Base-by-base conservation (phyloP, 2,797 vertebrate genomes). In the Melopsittacus undulatus region DNA sequence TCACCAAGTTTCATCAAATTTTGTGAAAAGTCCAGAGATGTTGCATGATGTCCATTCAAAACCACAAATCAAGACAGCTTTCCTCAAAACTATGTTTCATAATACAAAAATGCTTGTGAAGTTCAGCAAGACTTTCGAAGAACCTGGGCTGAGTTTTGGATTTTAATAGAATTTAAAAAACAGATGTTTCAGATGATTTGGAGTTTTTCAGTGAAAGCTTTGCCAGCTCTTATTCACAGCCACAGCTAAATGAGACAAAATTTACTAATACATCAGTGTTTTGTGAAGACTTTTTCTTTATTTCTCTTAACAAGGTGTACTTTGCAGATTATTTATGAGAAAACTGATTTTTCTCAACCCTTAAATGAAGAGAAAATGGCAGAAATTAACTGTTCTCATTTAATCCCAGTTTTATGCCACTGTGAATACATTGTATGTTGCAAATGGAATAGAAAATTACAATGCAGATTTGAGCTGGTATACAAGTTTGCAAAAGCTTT, bases 121-220 rank as follows among this genome's bases (percentile, higher is more conserved):
- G 49, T 66, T 94, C 84, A 91, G 63, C 26, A 94, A 92, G 94
- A 75, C 95, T 96, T 95, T 96, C 70, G 2, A 95, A 95, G 95
- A 96, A 95, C 63, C 85, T 73, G 59, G 70, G 59, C 83, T 86
- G 73, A 51, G 43, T 73, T 95, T 86, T 88, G 49, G 7, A 69
- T 92, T 91, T 91, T 92, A 87, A 81, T 34, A 92, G 75, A 94
- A 94, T 92, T 91, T 83, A 88, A 95, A 94, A 90, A n/a, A 0
- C 91, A 97, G 94, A 87, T 94, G 94, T 94, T 86, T 91, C 27
- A 42, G 73, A 40, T 8, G 2, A 86, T 91, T 83, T 88, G 22
- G 57, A 92, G 57, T 43, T 92, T 83, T 57, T 13, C 23, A 90
- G 63, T 48, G 61, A 49, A 92, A 88, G 14, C 8, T 92, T 88